Base-by-base conservation (phyloP, 1,140 invertebrate genomes). In the Drosophila bocki region DNA sequence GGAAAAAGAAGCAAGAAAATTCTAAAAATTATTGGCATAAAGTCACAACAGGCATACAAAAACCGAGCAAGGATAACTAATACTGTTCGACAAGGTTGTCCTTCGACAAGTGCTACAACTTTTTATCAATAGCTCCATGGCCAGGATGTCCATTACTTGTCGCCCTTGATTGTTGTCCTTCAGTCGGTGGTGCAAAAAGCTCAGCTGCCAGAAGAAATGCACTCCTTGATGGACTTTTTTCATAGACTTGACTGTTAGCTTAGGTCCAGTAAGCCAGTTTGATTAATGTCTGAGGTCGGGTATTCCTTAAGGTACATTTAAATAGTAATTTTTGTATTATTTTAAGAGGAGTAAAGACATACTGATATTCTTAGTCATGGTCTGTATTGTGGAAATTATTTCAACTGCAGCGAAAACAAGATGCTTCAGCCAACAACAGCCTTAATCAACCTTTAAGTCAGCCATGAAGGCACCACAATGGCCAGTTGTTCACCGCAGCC, bases 111-210 rank as follows among this genome's bases (percentile, higher is more conserved):
- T 32, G 37, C 32, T 39, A 72, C 56, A 32, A 51, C 45, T 63
- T 78, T 78, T 78, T 71, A 59, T 77, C 65, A 29, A 37, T n/a
- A 41, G 22, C 26, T 71, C 50, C 22, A 63, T 41, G 35, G 15
- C 9, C 35, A 62, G 75, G 47, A 78, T 63, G 74, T 70, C 67
- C 75, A 78, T 70, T 78, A 70, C 26, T 50, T 26, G n/a, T 59
- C 32, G 39, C 12, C 75, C 47, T 53, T 70, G 68, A 42, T 69
- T 57, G 7, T 35, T 50, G 67, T 42, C 37, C 54, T 60, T 37
- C 44, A 26, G 22, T 22, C 35, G 26, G 37, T 50, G 32, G 37
- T n/a, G 19, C 12, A 50, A 72, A 71, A 71, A 47, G 19, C 12
- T 19, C 13, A 26, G 33, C 29, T 8, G 17, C 7, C 33, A 15